Conservation (phyloP, 2,888 invertebrate species). For the Hanleya hanleyi region DNA sequence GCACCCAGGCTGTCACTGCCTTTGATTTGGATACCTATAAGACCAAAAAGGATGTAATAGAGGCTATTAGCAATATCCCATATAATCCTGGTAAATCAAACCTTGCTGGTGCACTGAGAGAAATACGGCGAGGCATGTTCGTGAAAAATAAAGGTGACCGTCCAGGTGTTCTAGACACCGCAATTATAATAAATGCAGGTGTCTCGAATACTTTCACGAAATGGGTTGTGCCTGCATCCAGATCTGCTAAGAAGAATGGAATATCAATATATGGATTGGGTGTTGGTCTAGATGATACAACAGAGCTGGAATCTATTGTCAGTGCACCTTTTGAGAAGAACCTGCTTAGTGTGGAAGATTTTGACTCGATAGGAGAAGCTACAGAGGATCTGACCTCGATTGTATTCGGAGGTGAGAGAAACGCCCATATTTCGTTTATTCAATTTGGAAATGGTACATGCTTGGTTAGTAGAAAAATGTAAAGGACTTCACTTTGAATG, state of each 20-base stretch:
- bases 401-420: slow-evolving; percentile 43
- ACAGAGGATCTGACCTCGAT: slow-evolving; percentile 18
- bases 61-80: background rate
- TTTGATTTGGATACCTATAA: slow-evolving; percentile 34
- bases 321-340: slow-evolving; percentile 31
- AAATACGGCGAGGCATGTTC: background rate
- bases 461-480: no score
- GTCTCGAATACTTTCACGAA: slow-evolving; percentile 33
- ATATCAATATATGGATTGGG: background rate
- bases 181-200: background rate
- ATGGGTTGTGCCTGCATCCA: slow-evolving; percentile 32
- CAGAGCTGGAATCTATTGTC: slow-evolving; percentile 34
- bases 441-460: no score
- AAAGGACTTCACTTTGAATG: no score
- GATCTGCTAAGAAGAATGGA: background rate
- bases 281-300: background rate
- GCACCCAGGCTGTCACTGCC: slow-evolving; percentile 22
- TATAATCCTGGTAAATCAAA: background rate
- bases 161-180: background rate
- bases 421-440: no score
- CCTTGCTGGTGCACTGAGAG: background rate
- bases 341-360: slow-evolving; percentile 34
- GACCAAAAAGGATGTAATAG: slow-evolving; percentile 15
- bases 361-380: slow-evolving; percentile 29
- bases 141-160: background rate